Conservation (phyloP, 1,140 invertebrate genomes). For the Apis florea region DNA sequence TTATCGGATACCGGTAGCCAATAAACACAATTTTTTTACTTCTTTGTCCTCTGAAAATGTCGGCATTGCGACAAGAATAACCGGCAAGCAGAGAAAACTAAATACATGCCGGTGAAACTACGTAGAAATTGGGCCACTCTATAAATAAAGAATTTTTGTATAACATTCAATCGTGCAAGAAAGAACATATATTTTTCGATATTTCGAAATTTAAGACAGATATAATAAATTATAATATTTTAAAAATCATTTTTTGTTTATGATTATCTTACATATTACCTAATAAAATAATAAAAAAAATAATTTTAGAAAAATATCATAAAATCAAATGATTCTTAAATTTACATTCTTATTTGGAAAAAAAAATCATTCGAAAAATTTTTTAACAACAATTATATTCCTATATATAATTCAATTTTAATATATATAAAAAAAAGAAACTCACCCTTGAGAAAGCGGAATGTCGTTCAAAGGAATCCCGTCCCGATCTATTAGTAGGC, state of each 20-base stretch:
- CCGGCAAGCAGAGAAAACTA: conserved; percentile 36
- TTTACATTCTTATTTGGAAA: background rate
- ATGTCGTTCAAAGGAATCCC: conserved; percentile 74
- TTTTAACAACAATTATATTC: background rate
- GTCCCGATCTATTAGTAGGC: conserved; percentile 35
- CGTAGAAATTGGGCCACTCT: conserved; percentile 64
- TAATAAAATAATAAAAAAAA: too few relatives aligned
- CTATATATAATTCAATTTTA: background rate
- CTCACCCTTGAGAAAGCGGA: conserved; percentile 73
- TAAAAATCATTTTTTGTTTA: too few relatives aligned
- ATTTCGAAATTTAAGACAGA: background rate
- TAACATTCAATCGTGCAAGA: conserved; percentile 2
- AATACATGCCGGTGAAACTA: conserved; percentile 31
- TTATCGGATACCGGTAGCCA: background rate
- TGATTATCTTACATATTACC: too few relatives aligned
- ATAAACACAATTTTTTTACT: conserved; percentile 1
- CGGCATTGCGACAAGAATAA: conserved; percentile 51
- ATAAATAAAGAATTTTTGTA: conserved; percentile 66
- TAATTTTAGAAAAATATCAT: too few relatives aligned
- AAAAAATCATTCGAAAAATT: background rate
- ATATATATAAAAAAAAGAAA: conserved; percentile 1
- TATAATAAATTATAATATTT: too few relatives aligned
- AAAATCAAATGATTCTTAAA: too few relatives aligned
- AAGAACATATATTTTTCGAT: background rate
- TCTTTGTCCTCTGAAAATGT: conserved; percentile 45